Conservation (phyloP, 1,140 invertebrate species). For the Platorchestia sp. region DNA sequence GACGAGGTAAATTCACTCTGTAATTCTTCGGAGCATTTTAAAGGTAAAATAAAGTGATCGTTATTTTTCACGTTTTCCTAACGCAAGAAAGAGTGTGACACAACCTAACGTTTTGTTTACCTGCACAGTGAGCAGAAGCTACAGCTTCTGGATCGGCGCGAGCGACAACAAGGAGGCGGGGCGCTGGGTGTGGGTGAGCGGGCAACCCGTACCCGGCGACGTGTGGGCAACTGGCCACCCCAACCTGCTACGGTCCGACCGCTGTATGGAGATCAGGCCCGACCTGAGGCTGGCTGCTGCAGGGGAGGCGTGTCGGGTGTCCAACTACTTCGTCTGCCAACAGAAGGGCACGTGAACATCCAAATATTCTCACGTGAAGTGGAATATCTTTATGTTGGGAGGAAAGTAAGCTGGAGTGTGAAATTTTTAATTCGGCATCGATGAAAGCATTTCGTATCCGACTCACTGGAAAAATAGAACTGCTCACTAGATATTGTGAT, state of each 20-base stretch:
- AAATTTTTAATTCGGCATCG: too few species aligned
- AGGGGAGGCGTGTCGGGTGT: slow-evolving; percentile 36
- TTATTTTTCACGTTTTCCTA: neutral
- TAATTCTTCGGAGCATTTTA: neutral
- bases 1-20: neutral
- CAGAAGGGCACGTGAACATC: slow-evolving; percentile 8
- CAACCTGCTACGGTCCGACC: slow-evolving; percentile 37
- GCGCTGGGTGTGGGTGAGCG: slow-evolving; percentile 54
- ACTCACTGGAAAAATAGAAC: too few species aligned
- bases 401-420: too few species aligned
- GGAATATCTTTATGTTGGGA: too few species aligned
- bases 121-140: slow-evolving; percentile 42
- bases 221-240: slow-evolving; percentile 59
- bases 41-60: neutral
- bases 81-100: neutral
- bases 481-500: too few species aligned
- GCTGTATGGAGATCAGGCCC: slow-evolving; percentile 52
- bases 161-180: slow-evolving; percentile 57
- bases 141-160: slow-evolving; percentile 58
- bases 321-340: slow-evolving; percentile 57
- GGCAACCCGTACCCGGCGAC: neutral
- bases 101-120: neutral
- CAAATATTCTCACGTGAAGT: neutral
- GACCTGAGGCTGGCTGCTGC: slow-evolving; percentile 37
- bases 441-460: too few species aligned